phyloP scores from a whole-genome alignment of 92 coral and sea anemone genomes.

The Actinernus sp. region DNA sequence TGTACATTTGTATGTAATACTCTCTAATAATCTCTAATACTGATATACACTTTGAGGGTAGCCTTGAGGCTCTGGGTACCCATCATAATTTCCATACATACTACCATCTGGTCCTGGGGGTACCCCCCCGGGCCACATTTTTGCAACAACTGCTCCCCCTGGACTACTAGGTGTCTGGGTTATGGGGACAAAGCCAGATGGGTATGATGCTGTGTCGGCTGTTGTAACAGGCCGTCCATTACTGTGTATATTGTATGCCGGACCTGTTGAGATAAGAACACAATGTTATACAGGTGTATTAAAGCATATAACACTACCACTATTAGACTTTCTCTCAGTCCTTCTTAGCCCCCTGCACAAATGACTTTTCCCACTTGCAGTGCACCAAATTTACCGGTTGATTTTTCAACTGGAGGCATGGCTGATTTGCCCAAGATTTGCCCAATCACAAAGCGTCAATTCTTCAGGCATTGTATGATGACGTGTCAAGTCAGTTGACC shows the following conservation, averaged over 20 bases:
- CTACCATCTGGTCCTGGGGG: constrained; percentile 88
- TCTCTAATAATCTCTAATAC: constrained; percentile 56
- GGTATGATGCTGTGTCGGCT: constrained; percentile 76
- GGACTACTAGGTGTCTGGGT: constrained; percentile 89
- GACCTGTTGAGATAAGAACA: constrained; percentile 26
- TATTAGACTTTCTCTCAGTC: no score
- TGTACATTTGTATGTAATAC: constrained; percentile 12
- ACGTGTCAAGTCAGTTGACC: no score
- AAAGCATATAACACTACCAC: no score
- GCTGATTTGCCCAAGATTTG: no score
- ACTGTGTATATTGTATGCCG: constrained; percentile 87
- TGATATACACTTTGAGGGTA: constrained; percentile 93
- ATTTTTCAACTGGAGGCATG: no score
- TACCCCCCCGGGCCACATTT: constrained; percentile 90
- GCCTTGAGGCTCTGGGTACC: constrained; percentile 86
- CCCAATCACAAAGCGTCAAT: no score
- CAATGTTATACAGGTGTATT: no score
- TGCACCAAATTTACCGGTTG: no score
- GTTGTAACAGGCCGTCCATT: constrained; percentile 76
- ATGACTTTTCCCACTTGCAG: no score
- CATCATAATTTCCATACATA: constrained; percentile 92
- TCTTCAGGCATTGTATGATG: no score
- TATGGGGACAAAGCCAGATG: constrained; percentile 90
- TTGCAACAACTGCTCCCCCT: constrained; percentile 90
- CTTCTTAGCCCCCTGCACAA: no score